phyloP scores from a whole-genome alignment of 2,797 vertebrate genomes.

The Orestias chungarensis region DNA sequence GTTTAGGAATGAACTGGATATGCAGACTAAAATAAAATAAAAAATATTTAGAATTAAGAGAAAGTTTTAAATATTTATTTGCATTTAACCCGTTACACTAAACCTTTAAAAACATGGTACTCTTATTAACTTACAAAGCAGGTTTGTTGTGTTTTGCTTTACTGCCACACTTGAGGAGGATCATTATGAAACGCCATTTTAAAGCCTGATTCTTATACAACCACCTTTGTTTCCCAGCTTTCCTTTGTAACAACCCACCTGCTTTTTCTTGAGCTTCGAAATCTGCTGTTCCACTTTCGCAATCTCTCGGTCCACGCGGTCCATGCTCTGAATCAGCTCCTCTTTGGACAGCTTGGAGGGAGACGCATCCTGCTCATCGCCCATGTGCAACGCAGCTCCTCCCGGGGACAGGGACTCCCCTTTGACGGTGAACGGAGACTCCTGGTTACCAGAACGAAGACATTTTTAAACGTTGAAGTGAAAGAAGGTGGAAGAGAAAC shows the following conservation, averaged over 20 bases:
- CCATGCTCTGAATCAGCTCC: constrained; percentile 99
- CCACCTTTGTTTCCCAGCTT: constrained; percentile 13
- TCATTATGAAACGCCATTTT: not conserved
- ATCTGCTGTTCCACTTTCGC: constrained; percentile 99
- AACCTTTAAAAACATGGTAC: too few relatives aligned
- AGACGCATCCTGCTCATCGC: constrained; percentile 92
- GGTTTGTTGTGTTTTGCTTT: not conserved
- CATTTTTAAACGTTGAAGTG: too few relatives aligned
- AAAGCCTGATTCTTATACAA: not conserved
- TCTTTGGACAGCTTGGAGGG: constrained; percentile 99
- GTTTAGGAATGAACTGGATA: not conserved
- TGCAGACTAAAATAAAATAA: not conserved
- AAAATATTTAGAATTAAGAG: not conserved
- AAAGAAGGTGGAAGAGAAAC: too few relatives aligned
- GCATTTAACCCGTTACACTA: too few relatives aligned
- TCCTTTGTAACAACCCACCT: constrained; percentile 80
- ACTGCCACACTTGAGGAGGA: not conserved
- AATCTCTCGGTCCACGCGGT: constrained; percentile 96
- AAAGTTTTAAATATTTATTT: not conserved
- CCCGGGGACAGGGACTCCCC: constrained; percentile 86
- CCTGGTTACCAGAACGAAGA: constrained; percentile 71
- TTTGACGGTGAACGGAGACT: constrained; percentile 84
- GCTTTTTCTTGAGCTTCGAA: constrained; percentile 98
- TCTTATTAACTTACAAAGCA: not conserved
- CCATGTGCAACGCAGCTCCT: constrained; percentile 81